phyloP scores from a whole-genome alignment of 2,113 vertebrate genomes.

The Felis chaus region DNA sequence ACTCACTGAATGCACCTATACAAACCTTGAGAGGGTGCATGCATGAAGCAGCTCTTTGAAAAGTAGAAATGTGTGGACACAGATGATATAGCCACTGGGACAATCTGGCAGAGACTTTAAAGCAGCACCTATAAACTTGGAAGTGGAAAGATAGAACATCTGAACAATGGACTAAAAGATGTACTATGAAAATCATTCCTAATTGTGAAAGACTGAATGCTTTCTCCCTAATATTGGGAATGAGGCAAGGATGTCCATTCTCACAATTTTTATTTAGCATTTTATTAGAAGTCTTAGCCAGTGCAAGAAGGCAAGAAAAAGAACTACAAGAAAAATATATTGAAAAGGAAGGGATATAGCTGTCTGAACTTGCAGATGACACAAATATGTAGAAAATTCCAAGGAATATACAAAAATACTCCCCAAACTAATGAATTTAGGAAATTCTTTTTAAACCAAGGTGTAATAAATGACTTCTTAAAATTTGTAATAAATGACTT shows the following conservation, averaged over 20 bases:
- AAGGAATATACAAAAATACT: neutral
- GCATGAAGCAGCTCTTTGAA: neutral
- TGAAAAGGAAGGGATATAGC: neutral
- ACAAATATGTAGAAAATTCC: neutral
- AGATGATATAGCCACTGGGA: neutral
- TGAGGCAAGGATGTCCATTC: neutral
- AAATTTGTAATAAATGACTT: slow-evolving; percentile 46
- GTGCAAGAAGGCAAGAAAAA: neutral
- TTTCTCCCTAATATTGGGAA: neutral
- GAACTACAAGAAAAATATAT: neutral
- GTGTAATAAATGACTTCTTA: too few species aligned
- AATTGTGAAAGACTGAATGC: neutral
- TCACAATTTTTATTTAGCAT: neutral
- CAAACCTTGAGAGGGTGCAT: neutral
- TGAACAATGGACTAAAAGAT: neutral
- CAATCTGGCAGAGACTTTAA: neutral
- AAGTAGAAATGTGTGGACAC: neutral
- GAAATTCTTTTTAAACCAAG: slow-evolving; percentile 67
- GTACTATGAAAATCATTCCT: neutral
- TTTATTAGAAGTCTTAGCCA: neutral
- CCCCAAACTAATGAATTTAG: neutral
- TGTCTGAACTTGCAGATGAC: neutral
- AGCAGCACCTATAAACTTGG: neutral
- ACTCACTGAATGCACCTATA: neutral
- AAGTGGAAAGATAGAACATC: neutral